Percentiles rank a stretch among this genome's conserved stretches.
phyloP scores from a whole-genome alignment of 2,113 vertebrate genomes.

The Gopherus evgoodei region DNA sequence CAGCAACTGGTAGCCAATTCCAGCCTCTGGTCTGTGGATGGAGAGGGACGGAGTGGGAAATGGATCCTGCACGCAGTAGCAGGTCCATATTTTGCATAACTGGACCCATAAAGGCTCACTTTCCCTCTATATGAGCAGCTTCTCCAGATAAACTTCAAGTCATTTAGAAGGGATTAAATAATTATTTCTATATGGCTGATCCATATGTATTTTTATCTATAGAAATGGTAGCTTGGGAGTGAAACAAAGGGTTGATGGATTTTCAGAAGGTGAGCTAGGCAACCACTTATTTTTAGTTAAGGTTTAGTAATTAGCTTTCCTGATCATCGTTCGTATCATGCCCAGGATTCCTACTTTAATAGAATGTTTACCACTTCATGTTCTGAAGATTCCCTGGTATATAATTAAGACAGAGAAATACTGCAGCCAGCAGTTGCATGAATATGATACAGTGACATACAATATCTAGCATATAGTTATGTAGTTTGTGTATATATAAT shows the following conservation, averaged over 20 bases:
- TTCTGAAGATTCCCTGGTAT: not conserved
- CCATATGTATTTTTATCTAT: not conserved
- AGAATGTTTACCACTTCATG: not conserved
- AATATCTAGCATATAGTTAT: constrained; percentile 45
- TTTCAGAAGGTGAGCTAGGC: accelerated
- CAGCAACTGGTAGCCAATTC: not conserved
- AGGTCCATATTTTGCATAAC: not conserved
- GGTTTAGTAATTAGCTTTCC: not conserved
- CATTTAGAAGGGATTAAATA: not conserved
- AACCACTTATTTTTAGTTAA: not conserved
- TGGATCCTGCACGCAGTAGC: not conserved
- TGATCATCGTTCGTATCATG: not conserved
- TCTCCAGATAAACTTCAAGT: constrained; percentile 17
- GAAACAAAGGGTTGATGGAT: not conserved
- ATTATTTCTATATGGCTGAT: not conserved
- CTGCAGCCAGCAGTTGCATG: constrained; percentile 41
- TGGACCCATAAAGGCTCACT: not conserved
- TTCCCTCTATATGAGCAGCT: not conserved
- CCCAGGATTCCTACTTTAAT: constrained; percentile 32
- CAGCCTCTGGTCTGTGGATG: not conserved
- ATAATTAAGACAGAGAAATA: constrained; percentile 44
- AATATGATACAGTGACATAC: constrained; percentile 39
- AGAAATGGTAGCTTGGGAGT: not conserved
- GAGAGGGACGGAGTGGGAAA: not conserved
- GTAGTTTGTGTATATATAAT: not conserved